These are phyloP conservation scores for Cnemophilus loriae DNA, from an alignment of 2,113 vertebrate genomes.

Conservation along the genomic window DNA sequence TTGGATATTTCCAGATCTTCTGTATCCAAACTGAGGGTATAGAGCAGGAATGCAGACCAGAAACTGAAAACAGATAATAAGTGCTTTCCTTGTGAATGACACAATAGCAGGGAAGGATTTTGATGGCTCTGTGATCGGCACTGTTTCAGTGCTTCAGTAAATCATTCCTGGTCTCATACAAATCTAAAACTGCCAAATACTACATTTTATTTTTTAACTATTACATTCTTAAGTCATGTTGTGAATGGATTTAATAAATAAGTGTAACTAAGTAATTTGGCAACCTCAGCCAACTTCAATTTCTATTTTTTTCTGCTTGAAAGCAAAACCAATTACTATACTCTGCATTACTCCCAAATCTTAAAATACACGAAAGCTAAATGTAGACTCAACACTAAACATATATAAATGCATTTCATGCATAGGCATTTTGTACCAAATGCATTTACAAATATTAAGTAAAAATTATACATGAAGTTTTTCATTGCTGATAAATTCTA, in stretches of 20 bases:
- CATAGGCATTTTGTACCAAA: not conserved
- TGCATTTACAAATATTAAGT: not conserved
- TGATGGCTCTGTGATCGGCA: not conserved
- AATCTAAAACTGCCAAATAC: conserved; percentile 18
- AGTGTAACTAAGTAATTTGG: not conserved
- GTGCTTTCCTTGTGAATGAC: conserved; percentile 14
- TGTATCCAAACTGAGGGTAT: conserved; percentile 10
- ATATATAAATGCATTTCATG: not conserved
- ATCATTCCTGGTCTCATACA: not conserved
- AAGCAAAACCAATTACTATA: not conserved
- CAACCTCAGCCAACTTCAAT: not conserved
- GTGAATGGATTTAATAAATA: conserved; percentile 37
- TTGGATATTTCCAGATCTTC: conserved; percentile 42
- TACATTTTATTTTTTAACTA: not conserved
- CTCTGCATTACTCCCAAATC: not conserved
- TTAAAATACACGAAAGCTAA: not conserved
- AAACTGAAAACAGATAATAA: conserved; percentile 57
- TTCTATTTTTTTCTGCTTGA: not conserved
- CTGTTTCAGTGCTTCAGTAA: conserved; percentile 3
- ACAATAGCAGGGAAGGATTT: conserved; percentile 13
- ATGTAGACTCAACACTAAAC: not conserved
- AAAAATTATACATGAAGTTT: not conserved
- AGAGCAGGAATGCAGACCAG: conserved; percentile 44
- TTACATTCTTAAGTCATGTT: not conserved
- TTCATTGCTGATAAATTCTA: not conserved